Evolutionary conservation across 2,888 invertebrate genomes (phyloP).

Genomic region (Drosophila affinis): DNA sequence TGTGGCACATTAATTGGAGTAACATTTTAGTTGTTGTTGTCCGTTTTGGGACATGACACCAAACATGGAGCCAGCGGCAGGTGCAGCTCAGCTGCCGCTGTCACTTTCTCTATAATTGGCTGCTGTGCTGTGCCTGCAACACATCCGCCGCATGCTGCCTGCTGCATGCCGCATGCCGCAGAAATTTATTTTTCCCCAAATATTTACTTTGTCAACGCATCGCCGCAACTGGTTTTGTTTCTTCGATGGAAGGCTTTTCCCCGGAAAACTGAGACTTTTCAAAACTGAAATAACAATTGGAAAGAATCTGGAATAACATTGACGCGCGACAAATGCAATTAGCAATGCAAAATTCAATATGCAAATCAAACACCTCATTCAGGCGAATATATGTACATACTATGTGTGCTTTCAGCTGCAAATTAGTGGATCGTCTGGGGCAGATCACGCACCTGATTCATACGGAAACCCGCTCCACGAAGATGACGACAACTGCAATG

Average conservation of each 20-base stretch:
- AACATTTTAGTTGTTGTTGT: constrained; percentile 9
- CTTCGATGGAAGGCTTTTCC: background rate
- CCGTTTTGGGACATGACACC: constrained; percentile 15
- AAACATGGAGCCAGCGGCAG: constrained; percentile 39
- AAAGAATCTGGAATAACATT: background rate
- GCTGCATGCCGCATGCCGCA: constrained; percentile 44
- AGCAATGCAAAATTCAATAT: constrained; percentile 3
- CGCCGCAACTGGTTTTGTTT: background rate
- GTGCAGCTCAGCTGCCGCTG: constrained; percentile 1
- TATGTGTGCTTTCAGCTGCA: background rate
- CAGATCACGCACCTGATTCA: background rate
- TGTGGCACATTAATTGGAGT: constrained; percentile 59
- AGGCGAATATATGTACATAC: background rate
- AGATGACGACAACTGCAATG: background rate
- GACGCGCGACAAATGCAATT: constrained; percentile 10
- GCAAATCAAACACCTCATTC: background rate
- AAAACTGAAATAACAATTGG: background rate
- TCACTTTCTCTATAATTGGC: constrained; percentile 76
- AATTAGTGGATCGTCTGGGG: background rate
- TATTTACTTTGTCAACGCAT: constrained; percentile 47
- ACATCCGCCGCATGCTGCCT: constrained; percentile 52
- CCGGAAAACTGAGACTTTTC: background rate
- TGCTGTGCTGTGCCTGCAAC: constrained; percentile 38
- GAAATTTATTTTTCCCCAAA: constrained; percentile 42
- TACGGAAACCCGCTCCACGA: background rate